phyloP scores from a whole-genome alignment of 2,888 invertebrate genomes.

The Athripsodes cinereus region DNA sequence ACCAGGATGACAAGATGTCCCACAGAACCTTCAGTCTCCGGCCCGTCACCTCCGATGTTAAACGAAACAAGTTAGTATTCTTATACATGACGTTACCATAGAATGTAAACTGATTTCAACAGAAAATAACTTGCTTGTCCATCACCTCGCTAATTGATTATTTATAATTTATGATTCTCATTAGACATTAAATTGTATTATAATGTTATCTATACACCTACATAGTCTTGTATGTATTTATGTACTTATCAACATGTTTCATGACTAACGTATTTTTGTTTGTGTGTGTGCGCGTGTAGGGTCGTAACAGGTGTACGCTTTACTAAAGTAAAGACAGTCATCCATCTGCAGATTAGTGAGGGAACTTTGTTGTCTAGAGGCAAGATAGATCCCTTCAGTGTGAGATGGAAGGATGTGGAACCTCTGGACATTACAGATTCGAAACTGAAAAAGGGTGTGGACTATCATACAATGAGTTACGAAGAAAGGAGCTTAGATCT shows the following conservation, averaged over 20 bases:
- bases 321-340: conserved; percentile 65
- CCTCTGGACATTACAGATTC: conserved; percentile 28
- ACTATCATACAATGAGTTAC: conserved; percentile 73
- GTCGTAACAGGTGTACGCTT: conserved; percentile 76
- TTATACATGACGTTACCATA: conserved; percentile 7
- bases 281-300: conserved; percentile 40
- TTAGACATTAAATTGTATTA: no score
- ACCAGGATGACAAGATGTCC: conserved; percentile 63
- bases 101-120: no score
- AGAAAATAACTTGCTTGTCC: no score
- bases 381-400: conserved; percentile 50
- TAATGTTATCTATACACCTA: no score
- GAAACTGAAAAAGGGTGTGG: conserved; percentile 41
- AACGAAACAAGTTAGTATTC: conserved; percentile 57
- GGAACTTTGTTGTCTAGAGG: conserved; percentile 63
- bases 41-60: conserved; percentile 52
- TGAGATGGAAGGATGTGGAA: conserved; percentile 5
- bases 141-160: no score
- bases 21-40: conserved; percentile 79
- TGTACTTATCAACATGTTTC: no score
- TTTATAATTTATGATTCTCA: no score
- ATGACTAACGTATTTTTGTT: no score
- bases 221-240: no score
- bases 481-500: conserved; percentile 73
- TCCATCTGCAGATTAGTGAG: conserved; percentile 78